A percentile compares a stretch with the other conserved stretches of the same genome.
Conservation (phyloP, 2,797 vertebrate species). For the Artibeus jamaicensis region DNA sequence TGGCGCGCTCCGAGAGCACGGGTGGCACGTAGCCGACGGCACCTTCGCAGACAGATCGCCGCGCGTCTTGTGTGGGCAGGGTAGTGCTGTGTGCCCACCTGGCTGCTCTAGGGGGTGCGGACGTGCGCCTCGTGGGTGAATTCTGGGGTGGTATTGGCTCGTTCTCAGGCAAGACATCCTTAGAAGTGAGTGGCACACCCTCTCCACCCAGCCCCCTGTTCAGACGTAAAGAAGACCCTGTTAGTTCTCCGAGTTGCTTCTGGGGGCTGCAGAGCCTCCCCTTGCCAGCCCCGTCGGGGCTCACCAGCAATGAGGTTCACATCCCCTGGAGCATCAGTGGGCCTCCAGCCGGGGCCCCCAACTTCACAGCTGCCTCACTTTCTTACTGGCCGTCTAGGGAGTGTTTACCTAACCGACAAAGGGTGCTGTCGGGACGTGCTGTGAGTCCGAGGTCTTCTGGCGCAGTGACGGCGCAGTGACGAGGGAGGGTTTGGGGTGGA, state of each 20-base stretch:
- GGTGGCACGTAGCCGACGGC: rapidly evolving
- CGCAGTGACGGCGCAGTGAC: rapidly evolving
- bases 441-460: neutral
- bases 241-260: conserved; percentile 79
- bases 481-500: conserved; percentile 2
- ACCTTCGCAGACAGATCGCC: neutral
- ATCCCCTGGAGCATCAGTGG: conserved; percentile 56
- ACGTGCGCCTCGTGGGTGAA: too few relatives aligned
- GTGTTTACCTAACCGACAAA: conserved; percentile 72
- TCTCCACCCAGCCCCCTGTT: conserved; percentile 56
- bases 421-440: conserved; percentile 16
- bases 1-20: neutral
- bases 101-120: neutral
- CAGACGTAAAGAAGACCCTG: conserved; percentile 64
- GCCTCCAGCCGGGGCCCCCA: conserved; percentile 56
- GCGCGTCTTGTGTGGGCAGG: rapidly evolving
- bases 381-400: conserved; percentile 73
- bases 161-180: neutral
- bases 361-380: conserved; percentile 24
- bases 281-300: conserved; percentile 65
- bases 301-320: conserved; percentile 61
- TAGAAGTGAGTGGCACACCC: neutral
- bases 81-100: rapidly evolving
- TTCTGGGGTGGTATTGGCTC: neutral
- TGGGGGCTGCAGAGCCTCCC: conserved; percentile 76